phyloP scores from a whole-genome alignment of 2,888 invertebrate species.

The Caenorhabditis imperialis region DNA sequence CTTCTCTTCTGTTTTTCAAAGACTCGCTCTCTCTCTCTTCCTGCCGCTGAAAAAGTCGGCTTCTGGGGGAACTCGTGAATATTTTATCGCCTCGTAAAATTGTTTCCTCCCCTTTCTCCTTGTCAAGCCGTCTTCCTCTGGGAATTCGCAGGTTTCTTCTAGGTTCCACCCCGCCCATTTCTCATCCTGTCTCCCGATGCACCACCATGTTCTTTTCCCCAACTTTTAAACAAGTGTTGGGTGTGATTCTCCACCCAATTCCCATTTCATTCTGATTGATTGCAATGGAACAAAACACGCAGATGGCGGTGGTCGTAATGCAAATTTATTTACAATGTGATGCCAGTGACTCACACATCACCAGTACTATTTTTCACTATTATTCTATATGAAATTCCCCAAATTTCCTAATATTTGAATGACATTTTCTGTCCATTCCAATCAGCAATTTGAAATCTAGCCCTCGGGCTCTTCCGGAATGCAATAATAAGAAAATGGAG shows the following conservation, averaged over 20 bases:
- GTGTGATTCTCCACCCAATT: too few relatives aligned
- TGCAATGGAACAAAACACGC: too few relatives aligned
- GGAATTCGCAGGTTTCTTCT: conserved; percentile 30
- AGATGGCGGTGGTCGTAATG: too few relatives aligned
- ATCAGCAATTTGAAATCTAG: too few relatives aligned
- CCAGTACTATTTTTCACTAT: too few relatives aligned
- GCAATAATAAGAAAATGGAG: conserved; percentile 18
- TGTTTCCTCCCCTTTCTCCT: conserved; percentile 24
- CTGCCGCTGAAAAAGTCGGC: conserved; percentile 4
- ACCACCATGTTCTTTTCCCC: too few relatives aligned
- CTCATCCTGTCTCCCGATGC: neutral
- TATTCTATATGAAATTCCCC: too few relatives aligned
- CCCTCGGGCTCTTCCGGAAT: neutral
- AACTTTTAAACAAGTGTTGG: too few relatives aligned
- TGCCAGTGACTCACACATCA: too few relatives aligned
- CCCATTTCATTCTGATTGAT: too few relatives aligned
- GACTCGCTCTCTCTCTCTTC: neutral
- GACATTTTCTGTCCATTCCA: conserved; percentile 8
- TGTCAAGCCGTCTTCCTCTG: conserved; percentile 8
- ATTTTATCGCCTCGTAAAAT: conserved; percentile 49
- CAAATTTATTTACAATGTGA: too few relatives aligned
- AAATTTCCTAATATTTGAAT: too few relatives aligned
- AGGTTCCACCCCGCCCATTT: conserved; percentile 8
- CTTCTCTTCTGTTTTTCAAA: conserved; percentile 6
- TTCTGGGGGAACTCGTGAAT: conserved; percentile 32